Conservation (phyloP, 2,888 invertebrate genomes). For the Eupithecia pulchellata region DNA sequence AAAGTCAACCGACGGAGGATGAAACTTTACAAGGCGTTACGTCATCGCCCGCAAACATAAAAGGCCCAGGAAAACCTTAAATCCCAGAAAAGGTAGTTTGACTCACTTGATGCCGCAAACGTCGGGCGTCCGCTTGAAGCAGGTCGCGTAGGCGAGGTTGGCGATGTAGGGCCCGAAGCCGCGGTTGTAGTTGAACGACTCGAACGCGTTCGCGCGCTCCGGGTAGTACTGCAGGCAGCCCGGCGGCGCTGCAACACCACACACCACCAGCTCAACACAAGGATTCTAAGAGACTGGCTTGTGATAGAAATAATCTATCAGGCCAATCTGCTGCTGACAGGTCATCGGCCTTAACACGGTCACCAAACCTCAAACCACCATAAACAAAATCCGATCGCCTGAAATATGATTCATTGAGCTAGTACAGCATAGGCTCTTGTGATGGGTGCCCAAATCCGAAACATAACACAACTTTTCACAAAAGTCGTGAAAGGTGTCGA, state of each 20-base stretch:
- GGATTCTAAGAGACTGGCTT: neutral
- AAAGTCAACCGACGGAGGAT: neutral
- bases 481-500: too few relatives aligned
- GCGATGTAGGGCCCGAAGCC: slow-evolving; percentile 84
- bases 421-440: too few relatives aligned
- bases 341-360: too few relatives aligned
- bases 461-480: too few relatives aligned
- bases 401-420: too few relatives aligned
- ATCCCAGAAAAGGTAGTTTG: neutral
- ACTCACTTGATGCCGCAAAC: slow-evolving; percentile 82
- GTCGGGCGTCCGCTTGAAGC: slow-evolving; percentile 84
- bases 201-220: slow-evolving; percentile 82
- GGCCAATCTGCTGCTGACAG: too few relatives aligned
- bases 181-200: slow-evolving; percentile 87
- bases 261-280: neutral
- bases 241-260: slow-evolving; percentile 82
- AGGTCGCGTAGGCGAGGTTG: slow-evolving; percentile 86
- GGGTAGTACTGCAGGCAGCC: slow-evolving; percentile 89
- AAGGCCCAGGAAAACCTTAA: neutral
- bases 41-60: neutral
- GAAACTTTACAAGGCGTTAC: neutral
- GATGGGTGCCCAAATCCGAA: too few relatives aligned
- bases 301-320: too few relatives aligned
- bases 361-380: too few relatives aligned
- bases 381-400: too few relatives aligned